Conservation (phyloP, 2,888 invertebrate genomes). For the Agrochola circellaris region DNA sequence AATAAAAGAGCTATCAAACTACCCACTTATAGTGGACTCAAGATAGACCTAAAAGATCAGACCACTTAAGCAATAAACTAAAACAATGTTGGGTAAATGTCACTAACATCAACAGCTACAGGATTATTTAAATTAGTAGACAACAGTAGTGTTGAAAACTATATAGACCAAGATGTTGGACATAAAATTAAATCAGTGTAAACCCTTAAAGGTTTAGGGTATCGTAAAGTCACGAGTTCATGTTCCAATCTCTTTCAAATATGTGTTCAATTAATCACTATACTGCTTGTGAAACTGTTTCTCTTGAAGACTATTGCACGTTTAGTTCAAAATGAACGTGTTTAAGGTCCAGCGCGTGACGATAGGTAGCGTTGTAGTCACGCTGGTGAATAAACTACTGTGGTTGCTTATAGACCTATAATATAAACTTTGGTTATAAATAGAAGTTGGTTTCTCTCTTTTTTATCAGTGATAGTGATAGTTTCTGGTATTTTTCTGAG, state of each 20-base stretch:
- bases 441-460: constrained; percentile 2
- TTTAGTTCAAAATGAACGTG: constrained; percentile 56
- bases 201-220: constrained; percentile 39
- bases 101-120: not conserved
- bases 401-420: constrained; percentile 21
- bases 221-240: constrained; percentile 53
- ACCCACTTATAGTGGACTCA: not conserved
- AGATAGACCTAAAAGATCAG: constrained; percentile 18
- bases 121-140: constrained; percentile 11
- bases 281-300: constrained; percentile 56
- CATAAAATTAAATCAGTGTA: constrained; percentile 40
- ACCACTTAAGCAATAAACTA: not conserved
- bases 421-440: constrained; percentile 3
- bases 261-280: constrained; percentile 55
- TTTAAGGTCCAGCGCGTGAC: constrained; percentile 50
- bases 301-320: constrained; percentile 56
- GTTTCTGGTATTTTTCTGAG: not conserved
- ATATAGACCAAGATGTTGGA: constrained; percentile 14
- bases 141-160: constrained; percentile 24
- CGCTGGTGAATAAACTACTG: constrained; percentile 51
- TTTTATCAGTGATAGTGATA: not conserved
- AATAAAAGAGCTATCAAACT: constrained; percentile 19
- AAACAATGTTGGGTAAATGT: constrained; percentile 6
- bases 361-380: constrained; percentile 60
- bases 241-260: constrained; percentile 57